phyloP scores from a whole-genome alignment of 2,797 vertebrate genomes.

The Carduelis carduelis region DNA sequence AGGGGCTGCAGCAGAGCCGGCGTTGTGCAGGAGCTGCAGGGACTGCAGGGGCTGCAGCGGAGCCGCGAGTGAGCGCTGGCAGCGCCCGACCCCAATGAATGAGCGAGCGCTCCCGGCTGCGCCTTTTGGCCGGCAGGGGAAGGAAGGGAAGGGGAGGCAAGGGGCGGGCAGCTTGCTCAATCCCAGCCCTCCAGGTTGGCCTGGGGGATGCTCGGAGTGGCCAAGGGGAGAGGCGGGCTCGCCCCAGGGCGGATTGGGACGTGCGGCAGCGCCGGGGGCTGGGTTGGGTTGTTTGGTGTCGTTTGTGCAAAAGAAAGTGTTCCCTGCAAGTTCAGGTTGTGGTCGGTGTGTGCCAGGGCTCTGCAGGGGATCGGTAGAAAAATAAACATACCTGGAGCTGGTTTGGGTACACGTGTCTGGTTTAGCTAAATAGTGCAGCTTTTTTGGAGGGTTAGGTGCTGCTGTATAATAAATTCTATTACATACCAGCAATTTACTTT shows the following conservation, averaged over 20 bases:
- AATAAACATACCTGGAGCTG: not conserved
- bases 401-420: not conserved
- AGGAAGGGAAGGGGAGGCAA: not conserved
- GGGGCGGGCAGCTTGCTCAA: constrained; percentile 51
- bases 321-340: not conserved
- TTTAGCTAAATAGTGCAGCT: not conserved
- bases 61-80: not conserved
- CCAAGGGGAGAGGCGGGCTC: not conserved
- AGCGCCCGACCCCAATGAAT: constrained; percentile 67
- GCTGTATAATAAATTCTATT: not conserved
- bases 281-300: not conserved
- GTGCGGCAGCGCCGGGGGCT: not conserved
- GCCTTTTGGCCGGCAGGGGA: constrained; percentile 30
- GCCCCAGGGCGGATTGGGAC: not conserved
- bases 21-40: too few species aligned
- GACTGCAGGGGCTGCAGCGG: not conserved
- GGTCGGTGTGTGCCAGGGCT: not conserved
- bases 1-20: not conserved
- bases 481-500: not conserved
- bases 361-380: not conserved
- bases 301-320: not conserved
- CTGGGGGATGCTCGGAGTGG: constrained; percentile 18
- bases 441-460: not conserved
- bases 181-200: constrained; percentile 29
- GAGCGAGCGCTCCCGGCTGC: constrained; percentile 76